A percentile compares a stretch with the other conserved stretches of the same genome.
These are phyloP conservation scores for Psittacus erithacus DNA, from an alignment of 2,113 vertebrate genomes.

Conservation along the genomic window DNA sequence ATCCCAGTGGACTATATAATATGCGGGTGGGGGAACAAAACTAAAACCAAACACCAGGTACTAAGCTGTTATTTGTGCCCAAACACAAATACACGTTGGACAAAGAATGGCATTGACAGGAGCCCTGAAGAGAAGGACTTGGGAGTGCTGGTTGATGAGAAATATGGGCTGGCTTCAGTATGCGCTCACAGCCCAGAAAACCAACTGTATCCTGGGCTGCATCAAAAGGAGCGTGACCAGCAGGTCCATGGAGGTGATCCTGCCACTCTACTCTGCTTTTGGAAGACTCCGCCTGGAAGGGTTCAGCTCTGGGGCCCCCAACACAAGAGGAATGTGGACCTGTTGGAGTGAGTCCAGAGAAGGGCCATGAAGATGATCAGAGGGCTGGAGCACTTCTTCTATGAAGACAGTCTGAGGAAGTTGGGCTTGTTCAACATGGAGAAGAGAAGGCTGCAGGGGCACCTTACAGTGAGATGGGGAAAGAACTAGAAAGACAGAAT, in stretches of 20 bases:
- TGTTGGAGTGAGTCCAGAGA: not conserved
- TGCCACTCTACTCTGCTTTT: not conserved
- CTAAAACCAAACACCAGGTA: rapidly evolving
- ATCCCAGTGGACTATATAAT: not conserved
- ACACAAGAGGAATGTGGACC: not conserved
- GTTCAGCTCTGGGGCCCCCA: not conserved
- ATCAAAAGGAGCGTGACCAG: not conserved
- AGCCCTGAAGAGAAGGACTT: not conserved
- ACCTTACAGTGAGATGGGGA: too few species aligned
- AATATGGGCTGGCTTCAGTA: not conserved
- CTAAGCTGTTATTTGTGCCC: not conserved
- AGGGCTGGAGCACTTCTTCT: not conserved
- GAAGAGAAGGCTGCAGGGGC: not conserved
- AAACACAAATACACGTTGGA: not conserved
- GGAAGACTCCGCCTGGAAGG: not conserved
- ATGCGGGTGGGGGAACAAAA: rapidly evolving
- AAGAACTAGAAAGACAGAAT: too few species aligned
- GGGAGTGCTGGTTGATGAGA: not conserved
- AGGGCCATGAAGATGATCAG: not conserved
- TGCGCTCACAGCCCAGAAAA: not conserved
- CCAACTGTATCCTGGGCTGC: not conserved
- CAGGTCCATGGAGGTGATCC: not conserved
- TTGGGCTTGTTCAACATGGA: not conserved
- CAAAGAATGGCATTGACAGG: not conserved
- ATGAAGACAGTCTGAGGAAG: not conserved